Evolutionary conservation across 1,140 invertebrate genomes (phyloP).

Genomic region (Thaumatotibia leucotreta): DNA sequence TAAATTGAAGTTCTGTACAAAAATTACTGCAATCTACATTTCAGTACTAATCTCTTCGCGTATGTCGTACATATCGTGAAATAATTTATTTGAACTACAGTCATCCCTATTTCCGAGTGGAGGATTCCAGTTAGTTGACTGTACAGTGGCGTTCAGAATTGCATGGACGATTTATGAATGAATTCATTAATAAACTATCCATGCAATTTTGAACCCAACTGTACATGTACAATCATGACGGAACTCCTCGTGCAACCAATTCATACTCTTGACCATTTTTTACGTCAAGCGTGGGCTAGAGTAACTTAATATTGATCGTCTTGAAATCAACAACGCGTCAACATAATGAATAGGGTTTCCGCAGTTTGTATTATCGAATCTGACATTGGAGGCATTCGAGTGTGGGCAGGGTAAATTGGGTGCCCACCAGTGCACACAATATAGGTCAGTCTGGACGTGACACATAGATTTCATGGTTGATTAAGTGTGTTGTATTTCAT

Average conservation of each 20-base stretch:
- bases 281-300: neutral
- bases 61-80: no score
- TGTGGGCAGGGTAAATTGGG: conserved; percentile 41
- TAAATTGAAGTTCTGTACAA: no score
- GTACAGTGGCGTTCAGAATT: no score
- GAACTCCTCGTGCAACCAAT: neutral
- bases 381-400: conserved; percentile 33
- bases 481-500: neutral
- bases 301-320: conserved; percentile 10
- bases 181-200: no score
- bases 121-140: no score
- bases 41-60: no score
- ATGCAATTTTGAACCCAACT: no score
- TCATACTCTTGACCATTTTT: neutral
- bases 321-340: neutral
- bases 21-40: no score
- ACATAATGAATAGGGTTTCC: neutral
- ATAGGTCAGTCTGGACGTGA: conserved; percentile 33
- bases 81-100: no score
- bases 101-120: no score
- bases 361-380: conserved; percentile 24
- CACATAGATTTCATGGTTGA: neutral
- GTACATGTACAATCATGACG: neutral
- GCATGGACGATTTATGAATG: no score
- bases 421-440: conserved; percentile 23